Conservation (phyloP, 2,797 vertebrate species). For the Acrocephalus scirpaceus region DNA sequence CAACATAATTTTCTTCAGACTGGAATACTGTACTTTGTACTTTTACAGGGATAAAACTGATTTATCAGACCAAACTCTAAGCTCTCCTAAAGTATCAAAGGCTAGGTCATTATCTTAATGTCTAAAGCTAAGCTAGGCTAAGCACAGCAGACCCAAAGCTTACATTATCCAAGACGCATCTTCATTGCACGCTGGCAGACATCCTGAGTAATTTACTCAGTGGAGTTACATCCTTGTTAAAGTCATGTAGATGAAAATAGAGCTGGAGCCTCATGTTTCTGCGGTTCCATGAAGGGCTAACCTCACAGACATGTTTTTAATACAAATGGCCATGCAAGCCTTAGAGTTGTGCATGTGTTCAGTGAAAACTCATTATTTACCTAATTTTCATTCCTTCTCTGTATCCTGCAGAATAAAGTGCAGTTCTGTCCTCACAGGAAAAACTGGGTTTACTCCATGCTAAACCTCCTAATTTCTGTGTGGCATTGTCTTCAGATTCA, state of each 20-base stretch:
- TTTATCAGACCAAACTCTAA: slow-evolving; percentile 33
- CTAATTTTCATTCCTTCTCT: slow-evolving; percentile 34
- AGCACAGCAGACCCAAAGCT: neutral
- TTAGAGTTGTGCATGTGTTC: neutral
- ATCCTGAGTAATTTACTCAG: neutral
- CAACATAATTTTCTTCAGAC: slow-evolving; percentile 15
- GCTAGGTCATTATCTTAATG: slow-evolving; percentile 17
- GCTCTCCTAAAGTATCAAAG: slow-evolving; percentile 28
- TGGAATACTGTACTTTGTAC: neutral
- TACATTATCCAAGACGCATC: neutral
- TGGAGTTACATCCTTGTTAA: slow-evolving; percentile 3
- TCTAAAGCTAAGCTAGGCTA: slow-evolving; percentile 19
- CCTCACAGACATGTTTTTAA: slow-evolving; percentile 7
- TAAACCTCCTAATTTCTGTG: neutral
- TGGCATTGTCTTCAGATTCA: neutral
- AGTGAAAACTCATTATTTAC: neutral
- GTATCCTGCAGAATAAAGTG: neutral
- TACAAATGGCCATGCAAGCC: neutral
- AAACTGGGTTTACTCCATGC: neutral
- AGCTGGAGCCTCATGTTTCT: neutral
- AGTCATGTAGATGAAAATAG: neutral
- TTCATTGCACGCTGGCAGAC: neutral
- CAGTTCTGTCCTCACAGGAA: slow-evolving; percentile 17
- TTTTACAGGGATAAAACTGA: slow-evolving; percentile 36
- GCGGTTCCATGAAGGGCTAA: neutral